Percentiles rank a stretch among this genome's conserved stretches.
Conservation (phyloP, 2,888 invertebrate species). For the Acholoe squamosa region DNA sequence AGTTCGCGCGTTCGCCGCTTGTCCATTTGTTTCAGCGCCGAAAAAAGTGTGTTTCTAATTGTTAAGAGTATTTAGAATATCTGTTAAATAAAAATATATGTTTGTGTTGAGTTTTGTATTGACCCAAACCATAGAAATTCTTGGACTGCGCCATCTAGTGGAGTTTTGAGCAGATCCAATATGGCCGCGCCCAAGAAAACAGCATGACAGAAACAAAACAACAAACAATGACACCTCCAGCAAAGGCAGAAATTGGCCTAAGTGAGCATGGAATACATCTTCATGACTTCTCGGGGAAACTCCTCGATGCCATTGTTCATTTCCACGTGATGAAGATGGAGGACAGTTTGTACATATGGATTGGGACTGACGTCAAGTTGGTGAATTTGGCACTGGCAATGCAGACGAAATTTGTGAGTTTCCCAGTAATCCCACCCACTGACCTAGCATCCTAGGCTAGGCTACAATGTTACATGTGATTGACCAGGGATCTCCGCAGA, state of each 20-base stretch:
- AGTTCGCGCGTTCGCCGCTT: too few species aligned
- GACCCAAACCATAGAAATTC: not conserved
- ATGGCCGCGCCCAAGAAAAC: conserved; percentile 54
- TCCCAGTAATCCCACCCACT: too few species aligned
- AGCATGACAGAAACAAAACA: not conserved
- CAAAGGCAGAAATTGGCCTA: not conserved
- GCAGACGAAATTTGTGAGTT: conserved; percentile 61
- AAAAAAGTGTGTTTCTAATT: too few species aligned
- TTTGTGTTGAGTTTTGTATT: too few species aligned
- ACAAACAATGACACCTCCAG: conserved; percentile 2
- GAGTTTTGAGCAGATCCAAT: not conserved
- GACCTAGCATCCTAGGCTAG: too few species aligned
- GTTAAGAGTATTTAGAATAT: too few species aligned
- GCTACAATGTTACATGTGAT: too few species aligned
- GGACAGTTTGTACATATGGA: conserved; percentile 62
- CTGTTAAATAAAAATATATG: too few species aligned
- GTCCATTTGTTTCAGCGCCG: too few species aligned
- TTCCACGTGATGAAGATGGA: conserved; percentile 60
- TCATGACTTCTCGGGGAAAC: conserved; percentile 58
- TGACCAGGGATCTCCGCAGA: too few species aligned
- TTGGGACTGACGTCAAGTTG: conserved; percentile 30
- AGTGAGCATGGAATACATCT: conserved; percentile 31
- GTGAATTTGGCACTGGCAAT: conserved; percentile 60
- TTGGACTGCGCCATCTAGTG: not conserved
- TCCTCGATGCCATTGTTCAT: conserved; percentile 28